Evolutionary conservation across 2,888 invertebrate species (phyloP), one percentile per base, ranked within the genome.

Genomic region (Acrobasis suavella): DNA sequence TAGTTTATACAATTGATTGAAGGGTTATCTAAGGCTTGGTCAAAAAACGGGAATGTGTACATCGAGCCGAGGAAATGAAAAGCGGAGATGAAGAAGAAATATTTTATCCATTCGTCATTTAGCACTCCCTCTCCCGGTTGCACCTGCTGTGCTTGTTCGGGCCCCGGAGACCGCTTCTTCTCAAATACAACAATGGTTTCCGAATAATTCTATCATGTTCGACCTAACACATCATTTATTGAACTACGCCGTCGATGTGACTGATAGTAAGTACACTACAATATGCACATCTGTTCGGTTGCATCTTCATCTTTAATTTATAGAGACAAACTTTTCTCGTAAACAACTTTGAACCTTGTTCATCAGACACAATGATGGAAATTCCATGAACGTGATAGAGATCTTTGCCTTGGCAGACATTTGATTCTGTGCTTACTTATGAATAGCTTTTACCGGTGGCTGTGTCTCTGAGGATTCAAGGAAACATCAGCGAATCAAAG

Each of bases 401-500:
- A n/a, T 42, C 16, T 12, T 42, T 42, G 56, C 17, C 56, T 56
- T 55, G 38, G 38, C 39, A 39, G 39, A 39, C 39, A 39, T 39
- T n/a, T 10, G 56, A 56, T 56, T 56, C 42, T 14, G 17, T 2
- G 7, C 7, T 32, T 56, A 56, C 46, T 42, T 56, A 56, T 56
- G 56, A 46, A 42, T 42, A 42, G 42, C 56, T 56, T 56, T 56
- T 56, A 56, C 42, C 56, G 56, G 42, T 56, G 56, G 22, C 42
- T 56, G 17, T 16, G 42, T 46, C 56, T 56, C 42, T 12, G 14
- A 17, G 56, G 56, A 56, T 42, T 42, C 9, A 42, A 17, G 56
- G 10, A 12, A n/a, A 39, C 32, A n/a, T 32, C 32, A 50, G 32
- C 32, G 32, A 32, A 32, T 32, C 32, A 8, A 32, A 32, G 32